Evolutionary conservation across 2,113 vertebrate genomes (phyloP).

Genomic region (Serilophus lunatus): DNA sequence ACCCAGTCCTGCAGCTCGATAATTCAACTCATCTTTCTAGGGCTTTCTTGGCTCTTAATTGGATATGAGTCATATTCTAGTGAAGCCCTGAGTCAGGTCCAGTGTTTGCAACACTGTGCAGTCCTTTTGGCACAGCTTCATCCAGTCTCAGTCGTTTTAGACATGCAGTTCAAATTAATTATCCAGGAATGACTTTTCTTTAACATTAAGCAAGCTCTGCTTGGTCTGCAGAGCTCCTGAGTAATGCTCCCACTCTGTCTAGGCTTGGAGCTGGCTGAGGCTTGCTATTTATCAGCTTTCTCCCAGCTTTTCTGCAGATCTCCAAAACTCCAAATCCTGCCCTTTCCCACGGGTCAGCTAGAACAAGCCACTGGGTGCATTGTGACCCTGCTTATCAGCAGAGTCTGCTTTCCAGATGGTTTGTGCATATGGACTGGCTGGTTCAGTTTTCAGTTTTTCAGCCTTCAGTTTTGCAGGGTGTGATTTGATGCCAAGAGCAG

Average conservation of each 20-base stretch:
- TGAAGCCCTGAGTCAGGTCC: conserved; percentile 44
- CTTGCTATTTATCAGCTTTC: conserved; percentile 24
- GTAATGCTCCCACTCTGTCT: conserved; percentile 17
- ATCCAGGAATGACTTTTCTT: conserved; percentile 35
- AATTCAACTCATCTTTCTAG: conserved; percentile 20
- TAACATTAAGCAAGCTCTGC: conserved; percentile 27
- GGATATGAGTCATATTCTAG: conserved; percentile 38
- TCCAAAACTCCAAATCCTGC: conserved; percentile 31
- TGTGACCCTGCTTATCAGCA: conserved; percentile 13
- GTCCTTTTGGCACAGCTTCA: conserved; percentile 42
- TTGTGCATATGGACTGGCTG: not conserved
- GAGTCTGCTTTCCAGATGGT: conserved; percentile 9
- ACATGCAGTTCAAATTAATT: conserved; percentile 43
- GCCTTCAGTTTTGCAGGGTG: not conserved
- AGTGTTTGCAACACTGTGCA: conserved; percentile 49
- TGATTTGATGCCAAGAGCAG: not conserved
- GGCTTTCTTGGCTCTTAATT: conserved; percentile 18
- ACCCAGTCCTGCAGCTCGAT: not conserved
- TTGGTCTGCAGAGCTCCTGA: conserved; percentile 21
- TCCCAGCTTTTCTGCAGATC: conserved; percentile 13
- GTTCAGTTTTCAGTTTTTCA: not conserved
- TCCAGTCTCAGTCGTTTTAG: conserved; percentile 27
- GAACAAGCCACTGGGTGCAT: not conserved
- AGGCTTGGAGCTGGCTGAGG: conserved; percentile 2
- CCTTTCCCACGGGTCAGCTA: not conserved